Evolutionary conservation across 2,113 vertebrate genomes (phyloP).

Genomic region (Silurus asotus): DNA sequence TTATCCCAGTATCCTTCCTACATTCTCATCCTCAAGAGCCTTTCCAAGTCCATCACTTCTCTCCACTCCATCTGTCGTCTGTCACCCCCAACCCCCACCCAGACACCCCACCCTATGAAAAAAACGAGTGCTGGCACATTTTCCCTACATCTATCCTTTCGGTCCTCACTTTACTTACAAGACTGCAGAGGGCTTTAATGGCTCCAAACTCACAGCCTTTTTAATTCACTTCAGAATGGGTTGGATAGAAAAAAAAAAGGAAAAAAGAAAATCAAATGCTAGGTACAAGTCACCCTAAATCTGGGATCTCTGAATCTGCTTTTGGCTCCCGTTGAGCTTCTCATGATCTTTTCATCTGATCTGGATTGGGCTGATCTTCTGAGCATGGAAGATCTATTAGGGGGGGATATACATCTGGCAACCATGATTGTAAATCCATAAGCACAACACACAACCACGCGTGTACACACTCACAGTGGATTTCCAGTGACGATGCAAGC

Average conservation of each 20-base stretch:
- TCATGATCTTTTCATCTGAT: slow-evolving; percentile 8
- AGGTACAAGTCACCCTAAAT: slow-evolving; percentile 4
- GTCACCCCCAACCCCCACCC: neutral
- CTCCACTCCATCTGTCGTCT: slow-evolving; percentile 28
- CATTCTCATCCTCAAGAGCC: neutral
- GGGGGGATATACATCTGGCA: neutral
- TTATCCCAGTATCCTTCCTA: slow-evolving; percentile 20
- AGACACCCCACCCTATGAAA: neutral
- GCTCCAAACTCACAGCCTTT: slow-evolving; percentile 34
- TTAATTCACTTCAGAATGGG: slow-evolving; percentile 3
- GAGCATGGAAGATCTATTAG: neutral
- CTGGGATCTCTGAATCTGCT: slow-evolving; percentile 6
- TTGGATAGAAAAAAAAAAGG: neutral
- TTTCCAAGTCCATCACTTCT: slow-evolving; percentile 3
- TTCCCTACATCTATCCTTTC: neutral
- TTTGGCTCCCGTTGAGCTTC: slow-evolving; percentile 21
- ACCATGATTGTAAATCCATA: neutral
- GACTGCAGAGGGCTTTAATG: slow-evolving; percentile 46
- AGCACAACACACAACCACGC: neutral
- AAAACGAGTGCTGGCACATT: neutral
- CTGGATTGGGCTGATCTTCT: slow-evolving; percentile 33
- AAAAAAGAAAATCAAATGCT: slow-evolving; percentile 1
- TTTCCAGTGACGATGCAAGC: slow-evolving; percentile 83
- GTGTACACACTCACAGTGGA: slow-evolving; percentile 79
- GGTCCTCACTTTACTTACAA: slow-evolving; percentile 6